These are phyloP conservation scores for Drosophila sordidula DNA, from an alignment of 2,888 invertebrate genomes.

Conservation along the genomic window DNA sequence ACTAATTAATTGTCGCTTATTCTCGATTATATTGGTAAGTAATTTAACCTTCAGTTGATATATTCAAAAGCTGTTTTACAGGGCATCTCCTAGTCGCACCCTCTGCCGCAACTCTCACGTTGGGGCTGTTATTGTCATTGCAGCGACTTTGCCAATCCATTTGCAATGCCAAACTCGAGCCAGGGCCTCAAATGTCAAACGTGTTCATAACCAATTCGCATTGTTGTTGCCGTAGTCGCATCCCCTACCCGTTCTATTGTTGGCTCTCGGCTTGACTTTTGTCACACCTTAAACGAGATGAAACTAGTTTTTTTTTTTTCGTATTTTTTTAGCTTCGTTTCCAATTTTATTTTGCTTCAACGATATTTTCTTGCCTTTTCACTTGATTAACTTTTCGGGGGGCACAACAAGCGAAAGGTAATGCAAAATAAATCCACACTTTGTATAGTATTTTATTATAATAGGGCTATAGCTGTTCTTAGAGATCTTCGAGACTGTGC, in stretches of 20 bases:
- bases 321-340: constrained; percentile 30
- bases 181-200: constrained; percentile 52
- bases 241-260: neutral
- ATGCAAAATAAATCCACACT: neutral
- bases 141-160: constrained; percentile 36
- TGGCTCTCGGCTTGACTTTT: constrained; percentile 8
- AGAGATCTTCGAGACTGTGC: neutral
- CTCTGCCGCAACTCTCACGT: neutral
- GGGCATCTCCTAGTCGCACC: neutral
- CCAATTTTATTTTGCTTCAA: constrained; percentile 23
- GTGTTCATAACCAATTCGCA: constrained; percentile 42
- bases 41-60: no score
- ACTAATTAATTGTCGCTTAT: no score
- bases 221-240: constrained; percentile 16
- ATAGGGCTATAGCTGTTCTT: no score
- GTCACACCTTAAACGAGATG: constrained; percentile 43
- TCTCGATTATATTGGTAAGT: neutral
- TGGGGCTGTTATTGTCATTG: constrained; percentile 33
- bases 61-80: neutral
- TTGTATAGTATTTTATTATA: no score
- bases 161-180: constrained; percentile 37
- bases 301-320: constrained; percentile 37
- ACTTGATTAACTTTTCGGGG: constrained; percentile 41
- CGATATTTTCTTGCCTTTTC: constrained; percentile 22
- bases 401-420: neutral